Evolutionary conservation across 2,797 vertebrate species (phyloP), one percentile per base, ranked within the genome.

Genomic region (Psittacula derbiana): DNA sequence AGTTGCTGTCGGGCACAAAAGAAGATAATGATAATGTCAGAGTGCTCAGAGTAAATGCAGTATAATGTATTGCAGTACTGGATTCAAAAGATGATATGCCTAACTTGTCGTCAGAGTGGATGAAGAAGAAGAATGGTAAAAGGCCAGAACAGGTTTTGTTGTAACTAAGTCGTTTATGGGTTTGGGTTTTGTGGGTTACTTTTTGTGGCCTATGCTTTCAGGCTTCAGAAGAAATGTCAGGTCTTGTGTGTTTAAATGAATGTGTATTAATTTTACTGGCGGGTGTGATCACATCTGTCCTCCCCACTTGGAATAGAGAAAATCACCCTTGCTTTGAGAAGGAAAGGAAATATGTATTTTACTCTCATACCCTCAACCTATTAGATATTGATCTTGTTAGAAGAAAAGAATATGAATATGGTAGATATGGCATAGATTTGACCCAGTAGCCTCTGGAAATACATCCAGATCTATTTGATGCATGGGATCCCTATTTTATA

Each of bases 1-100:
- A 91, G 80, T 96, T 94, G 96, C 96, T 90, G 17, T 96, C 8
- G 65, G 95, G 96, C 86, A 80, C 86, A 97, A 91, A 97, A 92
- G 94, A 82, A 97, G 95, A 86, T 78, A 74, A 94, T 88, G 81
- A 72, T 96, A 92, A 89, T 90, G 81, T 96, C 94, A 89, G 87
- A 91, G 91, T 81, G 92, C 84, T 83, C 87, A 55, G 65, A 58
- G 72, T 92, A 94, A 96, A 90, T 90, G 95, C 93, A 95, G 90
- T 85, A 94, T 93, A 96, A 72, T 62, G 61, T 94, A 93, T 93
- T 90, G 79, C 92, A 92, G 94, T 67, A 65, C 79, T 61, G 92
- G 66, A 88, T 96, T 96, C 94, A 85, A 85, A 96, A 80, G 91
- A 93, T 91, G 84, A 95, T 95, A 94, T 60, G 84, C 88, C 93